Percentiles rank a stretch among this genome's conserved stretches.
Evolutionary conservation across 2,797 vertebrate species (phyloP).

Genomic region (Pelodytes ibericus): DNA sequence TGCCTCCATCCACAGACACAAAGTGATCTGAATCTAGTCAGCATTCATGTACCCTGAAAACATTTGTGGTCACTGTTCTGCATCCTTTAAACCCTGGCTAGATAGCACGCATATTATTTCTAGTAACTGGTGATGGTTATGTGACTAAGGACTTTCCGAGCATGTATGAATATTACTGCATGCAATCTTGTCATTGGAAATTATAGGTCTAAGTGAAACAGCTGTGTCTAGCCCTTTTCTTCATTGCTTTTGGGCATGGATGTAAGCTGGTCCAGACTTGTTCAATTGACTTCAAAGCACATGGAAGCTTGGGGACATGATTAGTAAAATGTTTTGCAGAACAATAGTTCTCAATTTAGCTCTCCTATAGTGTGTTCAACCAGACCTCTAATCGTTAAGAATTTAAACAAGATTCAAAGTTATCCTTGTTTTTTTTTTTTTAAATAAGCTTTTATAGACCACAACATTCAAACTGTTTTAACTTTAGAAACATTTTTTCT

Average conservation of each 20-base stretch:
- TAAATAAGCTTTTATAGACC: too few relatives aligned
- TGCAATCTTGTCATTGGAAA: slow-evolving; percentile 31
- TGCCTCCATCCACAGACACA: too few relatives aligned
- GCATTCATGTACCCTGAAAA: slow-evolving; percentile 11
- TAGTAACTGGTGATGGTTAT: slow-evolving; percentile 26
- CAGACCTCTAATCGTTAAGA: neutral
- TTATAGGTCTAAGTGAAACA: slow-evolving; percentile 46
- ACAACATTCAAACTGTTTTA: too few relatives aligned
- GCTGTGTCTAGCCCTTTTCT: slow-evolving; percentile 42
- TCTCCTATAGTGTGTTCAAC: neutral
- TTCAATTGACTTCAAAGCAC: slow-evolving; percentile 47
- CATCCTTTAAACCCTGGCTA: slow-evolving; percentile 9
- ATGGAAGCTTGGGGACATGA: slow-evolving; percentile 16
- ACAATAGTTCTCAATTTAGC: slow-evolving; percentile 26
- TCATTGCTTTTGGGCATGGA: slow-evolving; percentile 45
- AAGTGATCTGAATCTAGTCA: neutral
- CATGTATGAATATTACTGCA: slow-evolving; percentile 34
- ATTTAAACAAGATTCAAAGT: neutral
- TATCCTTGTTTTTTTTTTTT: too few relatives aligned
- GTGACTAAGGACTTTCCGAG: slow-evolving; percentile 49
- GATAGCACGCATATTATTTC: slow-evolving; percentile 15
- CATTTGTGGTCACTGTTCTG: slow-evolving; percentile 23
- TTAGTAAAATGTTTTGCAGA: slow-evolving; percentile 27
- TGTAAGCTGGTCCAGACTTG: slow-evolving; percentile 39
- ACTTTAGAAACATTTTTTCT: too few relatives aligned